Evolutionary conservation across 2,888 invertebrate genomes (phyloP).

Genomic region (Eupithecia centaureata): DNA sequence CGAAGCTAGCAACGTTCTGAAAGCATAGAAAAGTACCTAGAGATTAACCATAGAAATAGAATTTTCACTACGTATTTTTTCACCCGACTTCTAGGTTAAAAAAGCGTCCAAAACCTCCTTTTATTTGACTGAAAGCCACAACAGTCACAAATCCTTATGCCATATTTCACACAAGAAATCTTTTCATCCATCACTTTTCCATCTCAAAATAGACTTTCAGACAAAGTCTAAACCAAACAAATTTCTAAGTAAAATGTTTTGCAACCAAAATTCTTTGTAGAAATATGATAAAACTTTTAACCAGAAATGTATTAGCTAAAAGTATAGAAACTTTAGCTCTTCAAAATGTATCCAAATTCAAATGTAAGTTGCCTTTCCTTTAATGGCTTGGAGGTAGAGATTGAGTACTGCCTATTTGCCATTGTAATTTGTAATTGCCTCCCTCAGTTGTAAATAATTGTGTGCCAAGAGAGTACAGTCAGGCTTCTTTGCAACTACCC

Average conservation of each 20-base stretch:
- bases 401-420: too few relatives aligned
- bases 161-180: neutral
- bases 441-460: constrained; percentile 1
- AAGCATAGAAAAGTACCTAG: too few relatives aligned
- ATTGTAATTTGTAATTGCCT: neutral
- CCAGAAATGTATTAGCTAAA: constrained; percentile 53
- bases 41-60: too few relatives aligned
- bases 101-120: too few relatives aligned
- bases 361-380: constrained; percentile 20
- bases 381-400: too few relatives aligned
- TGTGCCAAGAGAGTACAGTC: constrained; percentile 23
- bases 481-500: constrained; percentile 52
- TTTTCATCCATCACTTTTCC: neutral
- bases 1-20: too few relatives aligned
- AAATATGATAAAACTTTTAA: constrained; percentile 71
- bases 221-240: constrained; percentile 36
- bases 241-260: constrained; percentile 38
- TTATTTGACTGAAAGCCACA: too few relatives aligned
- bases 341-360: constrained; percentile 25
- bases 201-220: constrained; percentile 32
- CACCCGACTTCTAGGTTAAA: too few relatives aligned
- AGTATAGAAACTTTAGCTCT: constrained; percentile 45
- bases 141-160: neutral
- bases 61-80: too few relatives aligned
- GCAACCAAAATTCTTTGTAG: constrained; percentile 48